Evolutionary conservation across 2,797 vertebrate genomes (phyloP).

Genomic region (Mastacembelus armatus): DNA sequence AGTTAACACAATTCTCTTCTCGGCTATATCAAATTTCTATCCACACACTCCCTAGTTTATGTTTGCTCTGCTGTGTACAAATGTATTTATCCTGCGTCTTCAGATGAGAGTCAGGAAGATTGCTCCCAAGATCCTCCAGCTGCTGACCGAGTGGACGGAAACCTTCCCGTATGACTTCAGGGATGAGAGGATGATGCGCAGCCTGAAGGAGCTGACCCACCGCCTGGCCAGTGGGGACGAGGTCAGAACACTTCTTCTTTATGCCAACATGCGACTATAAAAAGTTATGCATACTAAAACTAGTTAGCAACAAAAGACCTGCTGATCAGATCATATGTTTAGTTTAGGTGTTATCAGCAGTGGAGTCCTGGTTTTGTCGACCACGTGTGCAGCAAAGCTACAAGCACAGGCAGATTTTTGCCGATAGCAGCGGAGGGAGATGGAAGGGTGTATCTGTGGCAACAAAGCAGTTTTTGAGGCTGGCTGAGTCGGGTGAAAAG

Average conservation of each 20-base stretch:
- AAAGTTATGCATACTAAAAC: background rate
- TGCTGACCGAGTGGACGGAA: constrained; percentile 95
- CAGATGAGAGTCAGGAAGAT: constrained; percentile 89
- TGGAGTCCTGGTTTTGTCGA: background rate
- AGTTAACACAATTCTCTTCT: background rate
- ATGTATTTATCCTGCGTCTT: constrained; percentile 4
- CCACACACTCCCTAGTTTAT: too few species aligned
- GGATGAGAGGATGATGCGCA: constrained; percentile 95
- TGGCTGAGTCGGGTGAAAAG: constrained; percentile 72
- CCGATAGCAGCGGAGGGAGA: constrained; percentile 24
- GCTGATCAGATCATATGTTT: constrained; percentile 20
- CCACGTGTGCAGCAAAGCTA: constrained; percentile 35
- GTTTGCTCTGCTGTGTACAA: background rate
- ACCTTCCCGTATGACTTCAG: constrained; percentile 96
- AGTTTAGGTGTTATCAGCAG: constrained; percentile 15
- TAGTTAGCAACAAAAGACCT: background rate
- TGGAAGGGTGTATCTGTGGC: constrained; percentile 22
- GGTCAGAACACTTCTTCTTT: constrained; percentile 77
- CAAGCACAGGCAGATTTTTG: constrained; percentile 49
- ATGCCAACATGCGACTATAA: background rate
- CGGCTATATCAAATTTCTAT: background rate
- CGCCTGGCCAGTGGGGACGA: constrained; percentile 89
- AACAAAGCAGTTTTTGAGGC: constrained; percentile 60
- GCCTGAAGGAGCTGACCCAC: constrained; percentile 92
- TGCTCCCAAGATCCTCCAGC: constrained; percentile 92